Percentiles rank a stretch among this genome's conserved stretches.
These are phyloP conservation scores for Apodemus speciosus DNA, from an alignment of 2,113 vertebrate genomes.

Conservation along the genomic window DNA sequence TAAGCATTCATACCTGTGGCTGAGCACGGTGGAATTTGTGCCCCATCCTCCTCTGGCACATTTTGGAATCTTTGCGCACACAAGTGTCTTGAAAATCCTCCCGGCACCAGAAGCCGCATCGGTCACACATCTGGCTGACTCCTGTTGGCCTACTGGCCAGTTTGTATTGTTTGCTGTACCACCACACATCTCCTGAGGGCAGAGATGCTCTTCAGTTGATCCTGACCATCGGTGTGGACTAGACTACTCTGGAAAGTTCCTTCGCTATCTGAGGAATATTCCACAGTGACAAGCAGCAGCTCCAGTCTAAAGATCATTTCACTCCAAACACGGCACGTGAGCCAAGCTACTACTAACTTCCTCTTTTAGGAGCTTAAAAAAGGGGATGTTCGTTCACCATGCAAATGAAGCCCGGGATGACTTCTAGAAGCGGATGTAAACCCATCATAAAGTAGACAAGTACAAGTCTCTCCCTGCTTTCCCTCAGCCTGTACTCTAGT, in stretches of 20 bases:
- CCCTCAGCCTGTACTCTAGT: slow-evolving; percentile 62
- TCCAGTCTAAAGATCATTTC: slow-evolving; percentile 15
- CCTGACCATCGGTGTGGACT: slow-evolving; percentile 49
- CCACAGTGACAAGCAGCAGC: slow-evolving; percentile 33
- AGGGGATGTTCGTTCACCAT: slow-evolving; percentile 57
- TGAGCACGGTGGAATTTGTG: slow-evolving; percentile 27
- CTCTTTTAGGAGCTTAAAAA: slow-evolving; percentile 59
- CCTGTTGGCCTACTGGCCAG: slow-evolving; percentile 49
- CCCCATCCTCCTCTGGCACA: slow-evolving; percentile 29
- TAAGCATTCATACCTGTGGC: slow-evolving; percentile 82
- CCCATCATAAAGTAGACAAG: slow-evolving; percentile 59
- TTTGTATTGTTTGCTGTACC: slow-evolving; percentile 78
- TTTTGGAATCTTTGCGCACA: slow-evolving; percentile 72
- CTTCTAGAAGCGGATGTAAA: slow-evolving; percentile 63
- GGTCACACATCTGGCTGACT: slow-evolving; percentile 47
- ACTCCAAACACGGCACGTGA: background rate
- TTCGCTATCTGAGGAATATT: slow-evolving; percentile 12
- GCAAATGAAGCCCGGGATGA: slow-evolving; percentile 67
- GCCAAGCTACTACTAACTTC: slow-evolving; percentile 62
- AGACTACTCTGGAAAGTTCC: slow-evolving; percentile 46
- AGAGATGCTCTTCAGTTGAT: slow-evolving; percentile 47
- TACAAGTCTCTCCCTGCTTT: slow-evolving; percentile 76
- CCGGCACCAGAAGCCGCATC: slow-evolving; percentile 8
- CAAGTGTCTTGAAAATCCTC: slow-evolving; percentile 64
- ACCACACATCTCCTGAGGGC: slow-evolving; percentile 83